Percentiles rank a stretch among this genome's conserved stretches.
phyloP scores from a whole-genome alignment of 2,888 invertebrate genomes.

The Ectobius pallidus region DNA sequence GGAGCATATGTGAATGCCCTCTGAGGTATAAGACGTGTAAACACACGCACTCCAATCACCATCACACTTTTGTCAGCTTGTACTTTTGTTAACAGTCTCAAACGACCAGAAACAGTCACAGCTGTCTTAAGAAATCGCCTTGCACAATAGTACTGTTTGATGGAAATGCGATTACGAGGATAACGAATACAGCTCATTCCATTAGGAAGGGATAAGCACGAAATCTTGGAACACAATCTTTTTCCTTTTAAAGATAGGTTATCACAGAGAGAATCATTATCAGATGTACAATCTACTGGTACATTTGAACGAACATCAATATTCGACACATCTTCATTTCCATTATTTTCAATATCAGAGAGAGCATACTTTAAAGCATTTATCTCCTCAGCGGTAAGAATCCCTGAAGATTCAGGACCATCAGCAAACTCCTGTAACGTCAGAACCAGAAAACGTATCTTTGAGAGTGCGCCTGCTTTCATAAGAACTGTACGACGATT shows the following conservation, averaged over 20 bases:
- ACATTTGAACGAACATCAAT: background rate
- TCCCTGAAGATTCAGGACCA: constrained; percentile 46
- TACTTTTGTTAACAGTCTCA: constrained; percentile 36
- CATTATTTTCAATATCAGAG: constrained; percentile 14
- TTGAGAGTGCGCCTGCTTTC: constrained; percentile 56
- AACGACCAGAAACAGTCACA: constrained; percentile 35
- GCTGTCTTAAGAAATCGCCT: constrained; percentile 40
- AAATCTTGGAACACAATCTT: background rate
- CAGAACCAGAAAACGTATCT: constrained; percentile 56
- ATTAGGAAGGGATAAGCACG: background rate
- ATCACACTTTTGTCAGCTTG: constrained; percentile 30
- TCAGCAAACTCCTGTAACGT: constrained; percentile 55
- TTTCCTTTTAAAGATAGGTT: background rate
- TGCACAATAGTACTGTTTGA: constrained; percentile 38
- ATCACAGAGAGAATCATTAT: background rate
- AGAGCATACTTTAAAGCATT: constrained; percentile 26
- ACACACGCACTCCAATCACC: constrained; percentile 38
- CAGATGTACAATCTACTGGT: background rate
- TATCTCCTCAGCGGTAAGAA: constrained; percentile 36
- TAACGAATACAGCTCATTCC: constrained; percentile 28
- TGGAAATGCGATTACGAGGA: constrained; percentile 24
- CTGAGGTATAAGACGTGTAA: constrained; percentile 40
- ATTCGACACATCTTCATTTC: background rate
- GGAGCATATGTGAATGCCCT: constrained; percentile 35
- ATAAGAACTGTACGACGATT: constrained; percentile 57